Conservation (phyloP, 1,140 invertebrate genomes). For the Pogonus chalceus region DNA sequence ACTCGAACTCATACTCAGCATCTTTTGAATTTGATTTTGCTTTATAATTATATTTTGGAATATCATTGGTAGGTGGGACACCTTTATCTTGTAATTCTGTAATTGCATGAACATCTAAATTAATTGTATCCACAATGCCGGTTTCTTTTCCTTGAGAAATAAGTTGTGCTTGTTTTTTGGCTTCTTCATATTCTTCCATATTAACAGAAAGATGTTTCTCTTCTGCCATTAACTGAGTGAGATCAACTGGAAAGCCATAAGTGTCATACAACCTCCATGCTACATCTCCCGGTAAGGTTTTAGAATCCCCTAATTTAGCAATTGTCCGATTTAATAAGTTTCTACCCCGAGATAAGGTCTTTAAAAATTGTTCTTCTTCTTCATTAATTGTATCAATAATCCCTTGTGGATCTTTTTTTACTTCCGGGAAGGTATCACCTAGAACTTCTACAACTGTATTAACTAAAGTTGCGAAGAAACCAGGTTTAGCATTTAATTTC, state of each 20-base stretch:
- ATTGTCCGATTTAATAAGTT: conserved; percentile 88
- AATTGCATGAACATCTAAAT: conserved; percentile 92
- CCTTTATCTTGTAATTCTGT: conserved; percentile 75
- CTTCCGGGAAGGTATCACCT: conserved; percentile 92
- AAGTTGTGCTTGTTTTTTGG: conserved; percentile 84
- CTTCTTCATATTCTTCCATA: conserved; percentile 81
- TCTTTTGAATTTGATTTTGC: conserved; percentile 49
- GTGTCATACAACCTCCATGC: conserved; percentile 98
- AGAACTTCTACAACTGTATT: conserved; percentile 79
- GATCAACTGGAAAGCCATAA: conserved; percentile 96
- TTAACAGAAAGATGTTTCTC: conserved; percentile 86
- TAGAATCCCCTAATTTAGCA: conserved; percentile 59
- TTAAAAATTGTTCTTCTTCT: conserved; percentile 96
- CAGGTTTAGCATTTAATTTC: conserved; percentile 92
- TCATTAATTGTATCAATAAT: conserved; percentile 95
- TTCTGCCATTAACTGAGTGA: conserved; percentile 95
- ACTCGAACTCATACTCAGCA: conserved; percentile 59
- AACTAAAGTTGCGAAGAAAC: conserved; percentile 83
- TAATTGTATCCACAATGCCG: conserved; percentile 67
- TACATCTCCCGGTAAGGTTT: conserved; percentile 75
- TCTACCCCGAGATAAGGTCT: conserved; percentile 83
- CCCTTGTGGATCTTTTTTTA: conserved; percentile 79
- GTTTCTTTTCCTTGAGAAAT: conserved; percentile 74
- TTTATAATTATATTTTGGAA: conserved; percentile 83
- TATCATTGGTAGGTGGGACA: conserved; percentile 80